These are phyloP conservation scores for Bambusicola thoracicus DNA, from an alignment of 2,113 vertebrate genomes.

Conservation along the genomic window DNA sequence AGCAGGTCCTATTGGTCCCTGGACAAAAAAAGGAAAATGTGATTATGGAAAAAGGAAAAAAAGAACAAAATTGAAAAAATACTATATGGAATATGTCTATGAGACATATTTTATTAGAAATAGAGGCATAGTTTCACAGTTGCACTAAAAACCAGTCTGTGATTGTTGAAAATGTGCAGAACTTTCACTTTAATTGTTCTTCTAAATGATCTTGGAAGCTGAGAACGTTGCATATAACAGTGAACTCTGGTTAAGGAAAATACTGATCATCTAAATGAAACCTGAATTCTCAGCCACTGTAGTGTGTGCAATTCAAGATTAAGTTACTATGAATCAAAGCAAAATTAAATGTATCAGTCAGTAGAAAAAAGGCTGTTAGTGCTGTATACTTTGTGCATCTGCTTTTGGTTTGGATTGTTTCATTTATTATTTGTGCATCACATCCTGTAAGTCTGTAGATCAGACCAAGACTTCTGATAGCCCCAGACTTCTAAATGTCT, in stretches of 20 bases:
- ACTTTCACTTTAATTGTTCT: background rate
- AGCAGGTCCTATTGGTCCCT: conserved; percentile 90
- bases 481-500: background rate
- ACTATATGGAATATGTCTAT: background rate
- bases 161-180: background rate
- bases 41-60: background rate
- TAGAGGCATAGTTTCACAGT: background rate
- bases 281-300: background rate
- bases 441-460: background rate
- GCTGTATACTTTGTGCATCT: background rate
- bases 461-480: background rate
- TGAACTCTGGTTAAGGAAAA: background rate
- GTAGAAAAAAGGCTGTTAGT: background rate
- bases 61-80: background rate
- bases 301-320: background rate
- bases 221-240: background rate
- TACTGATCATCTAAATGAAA: background rate
- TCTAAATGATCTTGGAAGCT: background rate
- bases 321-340: background rate
- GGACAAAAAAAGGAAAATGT: conserved; percentile 17
- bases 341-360: background rate
- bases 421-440: background rate
- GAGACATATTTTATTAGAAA: background rate
- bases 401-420: background rate
- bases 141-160: background rate